Evolutionary conservation across 2,888 invertebrate species (phyloP).

Genomic region (Erebia ligea): DNA sequence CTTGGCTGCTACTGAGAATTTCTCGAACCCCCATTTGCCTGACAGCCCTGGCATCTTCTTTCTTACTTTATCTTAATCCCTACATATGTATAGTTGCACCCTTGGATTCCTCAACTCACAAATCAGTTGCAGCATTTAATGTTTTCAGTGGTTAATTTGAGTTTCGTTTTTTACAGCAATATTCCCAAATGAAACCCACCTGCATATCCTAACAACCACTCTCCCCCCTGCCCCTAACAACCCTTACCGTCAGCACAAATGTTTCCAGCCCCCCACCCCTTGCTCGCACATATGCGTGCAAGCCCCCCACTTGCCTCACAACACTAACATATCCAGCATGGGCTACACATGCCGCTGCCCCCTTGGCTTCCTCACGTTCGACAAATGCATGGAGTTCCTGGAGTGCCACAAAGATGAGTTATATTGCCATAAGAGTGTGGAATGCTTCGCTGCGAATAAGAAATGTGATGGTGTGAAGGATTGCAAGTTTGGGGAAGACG

Average conservation of each 20-base stretch:
- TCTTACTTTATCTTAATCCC: no score
- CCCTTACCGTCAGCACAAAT: conserved; percentile 76
- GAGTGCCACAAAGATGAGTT: conserved; percentile 76
- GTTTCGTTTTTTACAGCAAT: conserved; percentile 67
- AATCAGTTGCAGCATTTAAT: no score
- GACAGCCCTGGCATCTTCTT: no score
- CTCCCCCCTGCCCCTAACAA: conserved; percentile 45
- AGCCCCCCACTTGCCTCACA: conserved; percentile 46
- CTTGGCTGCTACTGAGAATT: no score
- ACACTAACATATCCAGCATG: conserved; percentile 35
- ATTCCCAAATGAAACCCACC: conserved; percentile 71
- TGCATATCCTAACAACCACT: conserved; percentile 59
- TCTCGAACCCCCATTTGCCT: no score
- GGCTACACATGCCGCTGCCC: conserved; percentile 85
- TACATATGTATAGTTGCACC: no score
- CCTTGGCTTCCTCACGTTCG: conserved; percentile 79
- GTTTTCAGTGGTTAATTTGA: background rate
- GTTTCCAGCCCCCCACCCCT: conserved; percentile 82
- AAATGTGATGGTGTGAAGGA: conserved; percentile 80
- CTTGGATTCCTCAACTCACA: no score
- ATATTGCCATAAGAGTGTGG: conserved; percentile 72
- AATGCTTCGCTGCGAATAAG: conserved; percentile 62
- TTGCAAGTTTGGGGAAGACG: conserved; percentile 83
- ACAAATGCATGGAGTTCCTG: conserved; percentile 80
- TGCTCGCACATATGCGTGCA: conserved; percentile 91